phyloP scores from a whole-genome alignment of 2,888 invertebrate species.

The Tenthredo notha region DNA sequence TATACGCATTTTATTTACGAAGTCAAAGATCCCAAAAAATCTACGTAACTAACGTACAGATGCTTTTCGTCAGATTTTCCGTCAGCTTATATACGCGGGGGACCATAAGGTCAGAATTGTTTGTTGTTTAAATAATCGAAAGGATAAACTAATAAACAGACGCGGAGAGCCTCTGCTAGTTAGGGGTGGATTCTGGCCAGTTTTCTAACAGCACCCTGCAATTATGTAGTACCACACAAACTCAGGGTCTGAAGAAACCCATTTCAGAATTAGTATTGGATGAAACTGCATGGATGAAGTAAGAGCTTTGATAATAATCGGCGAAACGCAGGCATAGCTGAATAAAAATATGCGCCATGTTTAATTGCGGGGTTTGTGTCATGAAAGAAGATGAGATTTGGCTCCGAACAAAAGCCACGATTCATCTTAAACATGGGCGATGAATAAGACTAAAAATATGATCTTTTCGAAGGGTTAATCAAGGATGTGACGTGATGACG shows the following conservation, averaged over 20 bases:
- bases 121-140: background rate
- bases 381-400: background rate
- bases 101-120: no score
- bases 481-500: constrained; percentile 30
- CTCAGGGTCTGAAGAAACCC: constrained; percentile 50
- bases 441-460: constrained; percentile 9
- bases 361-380: background rate
- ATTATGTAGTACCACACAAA: constrained; percentile 60
- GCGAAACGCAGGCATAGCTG: background rate
- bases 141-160: background rate
- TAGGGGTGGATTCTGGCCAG: constrained; percentile 60
- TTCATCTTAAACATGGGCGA: background rate
- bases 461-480: constrained; percentile 33
- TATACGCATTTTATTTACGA: background rate
- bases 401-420: background rate
- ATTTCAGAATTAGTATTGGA: constrained; percentile 53
- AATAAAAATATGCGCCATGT: background rate
- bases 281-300: background rate
- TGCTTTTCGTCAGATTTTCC: background rate
- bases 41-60: background rate
- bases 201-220: constrained; percentile 61
- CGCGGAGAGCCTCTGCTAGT: constrained; percentile 58
- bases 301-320: background rate
- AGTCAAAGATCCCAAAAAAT: background rate
- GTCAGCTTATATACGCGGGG: background rate